Conservation (phyloP, 2,888 invertebrate genomes). For the Lithophane leautieri region DNA sequence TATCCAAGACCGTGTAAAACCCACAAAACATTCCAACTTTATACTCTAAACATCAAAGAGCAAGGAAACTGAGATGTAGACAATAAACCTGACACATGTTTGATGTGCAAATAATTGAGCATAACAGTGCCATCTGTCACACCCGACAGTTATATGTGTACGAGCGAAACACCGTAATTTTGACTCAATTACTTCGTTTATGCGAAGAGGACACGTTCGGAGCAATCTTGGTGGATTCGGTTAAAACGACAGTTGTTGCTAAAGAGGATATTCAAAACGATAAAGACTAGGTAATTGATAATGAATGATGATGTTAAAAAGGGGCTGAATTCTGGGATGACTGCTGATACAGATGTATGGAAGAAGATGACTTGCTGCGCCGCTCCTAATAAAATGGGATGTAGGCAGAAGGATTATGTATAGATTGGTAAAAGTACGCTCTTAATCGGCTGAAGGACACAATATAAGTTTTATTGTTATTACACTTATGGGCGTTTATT, state of each 20-base stretch:
- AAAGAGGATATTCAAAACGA: neutral
- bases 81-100: slow-evolving; percentile 29
- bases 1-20: neutral
- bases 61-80: slow-evolving; percentile 27
- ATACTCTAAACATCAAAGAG: slow-evolving; percentile 37
- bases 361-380: neutral
- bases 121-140: slow-evolving; percentile 43
- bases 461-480: no score
- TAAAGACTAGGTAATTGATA: neutral
- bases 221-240: neutral
- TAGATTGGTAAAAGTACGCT: neutral
- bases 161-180: slow-evolving; percentile 21
- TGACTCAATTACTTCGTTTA: slow-evolving; percentile 11
- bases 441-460: neutral
- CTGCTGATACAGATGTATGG: neutral
- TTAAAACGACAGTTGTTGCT: neutral
- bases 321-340: neutral
- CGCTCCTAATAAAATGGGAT: neutral
- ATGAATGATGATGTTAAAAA: neutral
- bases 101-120: slow-evolving; percentile 56
- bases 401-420: neutral
- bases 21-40: neutral
- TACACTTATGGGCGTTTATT: no score
- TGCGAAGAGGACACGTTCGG: neutral
- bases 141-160: slow-evolving; percentile 18